Evolutionary conservation across 2,797 vertebrate species (phyloP).

Genomic region (Arnoldichthys spilopterus): DNA sequence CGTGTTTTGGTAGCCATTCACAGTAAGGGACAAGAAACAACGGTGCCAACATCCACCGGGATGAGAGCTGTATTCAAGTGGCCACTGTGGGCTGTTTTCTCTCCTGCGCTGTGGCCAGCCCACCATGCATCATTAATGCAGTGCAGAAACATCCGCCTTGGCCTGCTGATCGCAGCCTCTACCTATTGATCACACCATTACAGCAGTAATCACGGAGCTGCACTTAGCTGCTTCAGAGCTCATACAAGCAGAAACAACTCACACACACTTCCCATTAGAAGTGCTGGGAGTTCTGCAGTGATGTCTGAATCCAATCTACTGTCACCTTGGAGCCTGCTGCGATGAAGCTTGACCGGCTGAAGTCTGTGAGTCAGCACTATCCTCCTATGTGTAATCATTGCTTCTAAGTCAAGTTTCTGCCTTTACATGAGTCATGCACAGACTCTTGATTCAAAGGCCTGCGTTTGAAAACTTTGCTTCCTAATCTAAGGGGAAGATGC

Average conservation of each 20-base stretch:
- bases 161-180: conserved; percentile 72
- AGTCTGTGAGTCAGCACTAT: not conserved
- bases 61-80: not conserved
- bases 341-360: not conserved
- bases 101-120: conserved; percentile 33
- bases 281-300: not conserved
- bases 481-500: not conserved
- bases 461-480: not conserved
- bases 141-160: conserved; percentile 74
- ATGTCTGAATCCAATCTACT: not conserved
- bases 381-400: not conserved
- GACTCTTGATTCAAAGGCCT: not conserved
- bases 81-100: conserved; percentile 43
- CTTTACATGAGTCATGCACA: not conserved
- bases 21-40: not conserved
- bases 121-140: conserved; percentile 82
- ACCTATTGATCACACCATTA: conserved; percentile 76
- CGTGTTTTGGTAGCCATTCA: not conserved
- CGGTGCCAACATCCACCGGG: not conserved
- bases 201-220: conserved; percentile 64
- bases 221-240: not conserved
- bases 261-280: not conserved
- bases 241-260: conserved; percentile 4
- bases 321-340: not conserved
- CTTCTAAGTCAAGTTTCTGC: not conserved